Base-by-base conservation (phyloP, 1,140 invertebrate genomes). In the Saxidomus purpurata region DNA sequence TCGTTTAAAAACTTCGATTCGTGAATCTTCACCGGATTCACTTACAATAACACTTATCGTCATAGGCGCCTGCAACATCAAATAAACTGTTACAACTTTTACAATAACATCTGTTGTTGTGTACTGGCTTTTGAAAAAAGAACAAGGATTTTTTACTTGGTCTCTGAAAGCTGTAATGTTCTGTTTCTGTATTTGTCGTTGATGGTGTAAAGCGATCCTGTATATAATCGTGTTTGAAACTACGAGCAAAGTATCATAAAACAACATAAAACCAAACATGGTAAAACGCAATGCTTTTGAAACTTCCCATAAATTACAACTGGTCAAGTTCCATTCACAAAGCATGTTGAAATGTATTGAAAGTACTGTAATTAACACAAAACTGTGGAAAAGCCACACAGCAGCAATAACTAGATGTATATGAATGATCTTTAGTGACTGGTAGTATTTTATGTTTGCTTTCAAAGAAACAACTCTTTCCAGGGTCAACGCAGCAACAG, bases 251-350 rank as follows among this genome's bases (percentile, higher is more conserved):
- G 49, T 31, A 17, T 49, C 40, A 19, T 40, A 22, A 47, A 49
- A 15, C 4, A 79, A 4, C 38, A 79, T 40, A 22, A 43, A 15
- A 25, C 19, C 1, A n/a, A 79, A 25, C 38, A 47, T 79, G n/a
- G 22, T 25, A 15, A 25, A 19, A 6, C 76, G 76, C 47, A 22
- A 1, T 1, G 40, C 13, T 40, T 2, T 15, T 8, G 76, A 49
- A 43, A 28, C 76, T 4, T 25, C 43, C 76, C 76, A 79, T 17
- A 79, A 43, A 49, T 79, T 25, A 49, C 76, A 79, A 15, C 28
- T 15, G 8, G 1, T 1, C 2, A 55, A 19, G 19, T 55, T 19
- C 52, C 52, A 55, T 15, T 55, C 19, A 55, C 52, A 55, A n/a
- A 11, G 52, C 9, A 8, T 15, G 19, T n/a, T 19, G 19, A 55